A percentile compares a stretch with the other conserved stretches of the same genome.
Evolutionary conservation across 53 echinoderm and acorn worm genomes (phyloP).

Genomic region (Henricia sp.): DNA sequence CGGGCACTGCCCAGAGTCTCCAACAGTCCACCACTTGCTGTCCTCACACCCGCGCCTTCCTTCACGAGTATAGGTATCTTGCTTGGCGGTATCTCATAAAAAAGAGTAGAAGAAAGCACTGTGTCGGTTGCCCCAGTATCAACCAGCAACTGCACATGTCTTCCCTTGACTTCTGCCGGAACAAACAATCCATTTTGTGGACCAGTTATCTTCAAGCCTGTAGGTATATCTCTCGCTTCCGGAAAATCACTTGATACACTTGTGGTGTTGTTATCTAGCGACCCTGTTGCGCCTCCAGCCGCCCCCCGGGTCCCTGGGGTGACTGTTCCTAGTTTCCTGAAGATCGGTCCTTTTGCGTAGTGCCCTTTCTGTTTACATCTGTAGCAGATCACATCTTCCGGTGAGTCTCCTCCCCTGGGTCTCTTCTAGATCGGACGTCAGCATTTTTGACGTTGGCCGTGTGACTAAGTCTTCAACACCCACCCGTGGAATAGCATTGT

Average conservation of each 20-base stretch:
- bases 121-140: no score
- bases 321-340: neutral
- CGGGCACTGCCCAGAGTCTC: conserved; percentile 22
- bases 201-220: neutral
- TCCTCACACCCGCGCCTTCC: conserved; percentile 15
- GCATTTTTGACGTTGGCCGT: no score
- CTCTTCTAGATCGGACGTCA: no score
- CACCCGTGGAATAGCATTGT: no score
- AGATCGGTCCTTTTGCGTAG: neutral
- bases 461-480: no score
- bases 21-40: conserved; percentile 39
- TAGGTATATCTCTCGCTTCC: neutral
- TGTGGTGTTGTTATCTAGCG: neutral
- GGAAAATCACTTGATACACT: neutral
- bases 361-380: neutral
- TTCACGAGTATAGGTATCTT: conserved; percentile 25
- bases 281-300: neutral
- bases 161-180: neutral
- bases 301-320: neutral
- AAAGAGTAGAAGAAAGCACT: conserved; percentile 42
- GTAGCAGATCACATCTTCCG: neutral
- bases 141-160: conserved; percentile 1
- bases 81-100: conserved; percentile 26
- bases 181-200: neutral
- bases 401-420: neutral